Conservation (phyloP, 2,888 invertebrate species). For the Oligia fasciuncula region DNA sequence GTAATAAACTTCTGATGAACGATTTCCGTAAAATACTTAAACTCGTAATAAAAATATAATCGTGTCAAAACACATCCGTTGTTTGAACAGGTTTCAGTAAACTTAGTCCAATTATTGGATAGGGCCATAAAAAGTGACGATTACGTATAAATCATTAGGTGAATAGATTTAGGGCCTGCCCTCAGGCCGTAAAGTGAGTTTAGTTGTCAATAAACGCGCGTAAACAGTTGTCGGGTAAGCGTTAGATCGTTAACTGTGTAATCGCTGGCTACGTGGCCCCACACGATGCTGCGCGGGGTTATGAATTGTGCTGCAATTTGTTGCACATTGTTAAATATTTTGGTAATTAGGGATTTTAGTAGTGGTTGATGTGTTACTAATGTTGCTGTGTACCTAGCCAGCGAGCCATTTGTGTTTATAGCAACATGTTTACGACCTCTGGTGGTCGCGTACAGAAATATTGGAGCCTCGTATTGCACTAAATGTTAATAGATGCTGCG, state of each 20-base stretch:
- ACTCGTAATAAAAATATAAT: constrained; percentile 65
- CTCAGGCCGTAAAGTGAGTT: constrained; percentile 77
- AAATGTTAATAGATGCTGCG: not conserved
- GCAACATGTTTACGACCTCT: constrained; percentile 36
- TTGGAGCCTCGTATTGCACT: not conserved
- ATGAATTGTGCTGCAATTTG: constrained; percentile 56
- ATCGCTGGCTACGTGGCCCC: constrained; percentile 77
- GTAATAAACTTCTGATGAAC: constrained; percentile 66
- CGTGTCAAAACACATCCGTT: constrained; percentile 68
- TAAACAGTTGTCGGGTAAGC: constrained; percentile 76
- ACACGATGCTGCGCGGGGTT: constrained; percentile 59
- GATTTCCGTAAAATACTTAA: constrained; percentile 67
- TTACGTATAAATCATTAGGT: constrained; percentile 79
- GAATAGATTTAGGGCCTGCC: constrained; percentile 79
- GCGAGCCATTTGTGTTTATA: constrained; percentile 38
- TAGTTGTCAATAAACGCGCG: constrained; percentile 81
- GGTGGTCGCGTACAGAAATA: not conserved
- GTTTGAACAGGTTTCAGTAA: constrained; percentile 67
- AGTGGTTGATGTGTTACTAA: constrained; percentile 52
- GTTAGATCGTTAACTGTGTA: constrained; percentile 74
- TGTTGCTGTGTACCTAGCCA: constrained; percentile 51
- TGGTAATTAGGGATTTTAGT: constrained; percentile 61
- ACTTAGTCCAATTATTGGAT: constrained; percentile 65
- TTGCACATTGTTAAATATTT: constrained; percentile 62
- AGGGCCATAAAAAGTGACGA: constrained; percentile 70